These are phyloP conservation scores for Stratiomys singularior DNA, from an alignment of 2,888 invertebrate genomes.

Conservation along the genomic window DNA sequence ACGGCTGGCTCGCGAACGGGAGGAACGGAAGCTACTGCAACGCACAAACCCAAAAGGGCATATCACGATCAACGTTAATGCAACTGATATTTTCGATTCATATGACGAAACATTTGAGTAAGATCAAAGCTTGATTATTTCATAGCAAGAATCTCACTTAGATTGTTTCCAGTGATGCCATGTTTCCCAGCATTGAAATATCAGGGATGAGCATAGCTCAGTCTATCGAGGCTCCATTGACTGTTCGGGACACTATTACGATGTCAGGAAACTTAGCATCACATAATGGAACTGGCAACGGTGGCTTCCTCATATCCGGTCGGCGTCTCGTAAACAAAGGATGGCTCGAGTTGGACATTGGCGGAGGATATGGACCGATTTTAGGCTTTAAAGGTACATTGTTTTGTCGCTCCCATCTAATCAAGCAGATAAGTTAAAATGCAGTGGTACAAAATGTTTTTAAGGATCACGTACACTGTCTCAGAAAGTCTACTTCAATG, in stretches of 20 bases:
- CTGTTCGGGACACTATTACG: slow-evolving; percentile 83
- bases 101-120: slow-evolving; percentile 80
- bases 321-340: slow-evolving; percentile 83
- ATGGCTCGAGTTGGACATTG: slow-evolving; percentile 87
- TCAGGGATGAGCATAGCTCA: slow-evolving; percentile 94
- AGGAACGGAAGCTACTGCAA: slow-evolving; percentile 87
- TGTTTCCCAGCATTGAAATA: slow-evolving; percentile 84
- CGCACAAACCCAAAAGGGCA: slow-evolving; percentile 92
- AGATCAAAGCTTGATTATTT: slow-evolving; percentile 50
- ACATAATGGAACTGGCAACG: slow-evolving; percentile 84
- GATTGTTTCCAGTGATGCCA: slow-evolving; percentile 63
- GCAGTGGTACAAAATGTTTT: not conserved
- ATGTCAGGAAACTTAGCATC: slow-evolving; percentile 85
- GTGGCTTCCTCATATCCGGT: slow-evolving; percentile 78
- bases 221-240: slow-evolving; percentile 92
- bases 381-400: slow-evolving; percentile 78
- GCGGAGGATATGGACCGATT: slow-evolving; percentile 86
- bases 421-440: no score
- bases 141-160: slow-evolving; percentile 55
- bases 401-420: no score
- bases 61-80: slow-evolving; percentile 88
- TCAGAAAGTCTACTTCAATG: slow-evolving; percentile 79
- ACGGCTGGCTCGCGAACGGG: slow-evolving; percentile 82
- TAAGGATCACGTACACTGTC: slow-evolving; percentile 76
- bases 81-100: slow-evolving; percentile 89